Evolutionary conservation across 2,113 vertebrate genomes (phyloP).

Genomic region (Rhea americana): DNA sequence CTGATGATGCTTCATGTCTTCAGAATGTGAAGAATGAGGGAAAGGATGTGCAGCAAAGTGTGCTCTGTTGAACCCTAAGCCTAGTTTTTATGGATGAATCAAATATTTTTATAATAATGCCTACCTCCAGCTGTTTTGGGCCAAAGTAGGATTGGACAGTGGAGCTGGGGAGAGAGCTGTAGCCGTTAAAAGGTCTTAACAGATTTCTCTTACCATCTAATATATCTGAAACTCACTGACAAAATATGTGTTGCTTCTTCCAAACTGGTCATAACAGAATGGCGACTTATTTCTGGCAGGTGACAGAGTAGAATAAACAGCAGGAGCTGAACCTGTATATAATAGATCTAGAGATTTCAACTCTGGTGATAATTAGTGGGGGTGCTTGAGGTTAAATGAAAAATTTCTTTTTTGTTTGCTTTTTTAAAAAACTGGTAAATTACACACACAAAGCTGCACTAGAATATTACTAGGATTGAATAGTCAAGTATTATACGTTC

Average conservation of each 20-base stretch:
- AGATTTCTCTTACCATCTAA: neutral
- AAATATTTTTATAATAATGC: neutral
- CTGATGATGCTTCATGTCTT: neutral
- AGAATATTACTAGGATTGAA: neutral
- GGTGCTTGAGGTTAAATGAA: neutral
- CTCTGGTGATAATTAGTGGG: accelerated
- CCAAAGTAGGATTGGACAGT: neutral
- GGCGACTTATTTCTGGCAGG: neutral
- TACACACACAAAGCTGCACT: neutral
- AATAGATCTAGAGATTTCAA: neutral
- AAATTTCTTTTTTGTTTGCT: neutral
- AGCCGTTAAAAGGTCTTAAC: neutral
- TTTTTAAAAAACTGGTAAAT: neutral
- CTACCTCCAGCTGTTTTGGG: neutral
- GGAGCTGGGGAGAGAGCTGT: neutral
- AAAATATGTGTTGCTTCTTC: neutral
- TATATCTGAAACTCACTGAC: neutral
- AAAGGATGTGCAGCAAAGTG: neutral
- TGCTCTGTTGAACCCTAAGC: neutral
- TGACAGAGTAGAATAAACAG: neutral
- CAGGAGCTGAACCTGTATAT: neutral
- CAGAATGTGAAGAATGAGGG: neutral
- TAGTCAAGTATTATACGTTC: neutral
- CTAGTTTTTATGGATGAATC: neutral
- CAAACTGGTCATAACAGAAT: neutral